phyloP scores from a whole-genome alignment of 2,797 vertebrate genomes.

The Momotus momota region DNA sequence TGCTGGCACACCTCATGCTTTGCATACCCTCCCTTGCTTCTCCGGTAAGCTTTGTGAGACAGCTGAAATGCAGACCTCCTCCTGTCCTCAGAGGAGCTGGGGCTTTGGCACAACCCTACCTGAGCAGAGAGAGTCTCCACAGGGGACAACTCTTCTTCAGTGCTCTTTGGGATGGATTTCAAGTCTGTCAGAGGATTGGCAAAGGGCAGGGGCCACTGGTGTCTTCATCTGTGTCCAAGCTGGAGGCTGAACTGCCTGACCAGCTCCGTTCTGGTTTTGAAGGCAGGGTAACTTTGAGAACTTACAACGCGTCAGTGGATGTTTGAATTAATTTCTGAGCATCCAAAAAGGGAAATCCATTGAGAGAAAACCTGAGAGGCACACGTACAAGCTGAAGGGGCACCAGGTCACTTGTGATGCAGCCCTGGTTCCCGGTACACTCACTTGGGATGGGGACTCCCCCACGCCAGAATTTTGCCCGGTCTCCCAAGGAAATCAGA shows the following conservation, averaged over 20 bases:
- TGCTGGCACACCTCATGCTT: not conserved
- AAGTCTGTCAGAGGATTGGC: not conserved
- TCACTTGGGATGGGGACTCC: not conserved
- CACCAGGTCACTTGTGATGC: not conserved
- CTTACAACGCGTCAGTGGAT: not conserved
- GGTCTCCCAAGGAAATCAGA: not conserved
- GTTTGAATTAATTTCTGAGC: not conserved
- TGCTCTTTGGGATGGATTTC: not conserved
- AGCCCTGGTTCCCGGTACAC: not conserved
- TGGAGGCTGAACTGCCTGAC: not conserved
- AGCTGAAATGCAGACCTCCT: not conserved
- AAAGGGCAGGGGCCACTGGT: not conserved
- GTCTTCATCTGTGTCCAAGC: not conserved
- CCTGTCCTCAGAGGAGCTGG: not conserved
- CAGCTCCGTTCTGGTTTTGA: not conserved
- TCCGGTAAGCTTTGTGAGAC: not conserved
- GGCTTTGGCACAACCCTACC: not conserved
- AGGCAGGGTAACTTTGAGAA: not conserved
- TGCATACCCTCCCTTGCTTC: conserved; percentile 17
- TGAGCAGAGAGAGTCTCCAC: not conserved
- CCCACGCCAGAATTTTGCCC: not conserved
- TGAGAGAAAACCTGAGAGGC: not conserved
- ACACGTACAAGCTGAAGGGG: not conserved
- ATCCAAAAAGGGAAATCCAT: not conserved
- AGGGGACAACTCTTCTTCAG: not conserved